Conservation (phyloP, 2,888 invertebrate genomes). For the Dasypogon diadema region DNA sequence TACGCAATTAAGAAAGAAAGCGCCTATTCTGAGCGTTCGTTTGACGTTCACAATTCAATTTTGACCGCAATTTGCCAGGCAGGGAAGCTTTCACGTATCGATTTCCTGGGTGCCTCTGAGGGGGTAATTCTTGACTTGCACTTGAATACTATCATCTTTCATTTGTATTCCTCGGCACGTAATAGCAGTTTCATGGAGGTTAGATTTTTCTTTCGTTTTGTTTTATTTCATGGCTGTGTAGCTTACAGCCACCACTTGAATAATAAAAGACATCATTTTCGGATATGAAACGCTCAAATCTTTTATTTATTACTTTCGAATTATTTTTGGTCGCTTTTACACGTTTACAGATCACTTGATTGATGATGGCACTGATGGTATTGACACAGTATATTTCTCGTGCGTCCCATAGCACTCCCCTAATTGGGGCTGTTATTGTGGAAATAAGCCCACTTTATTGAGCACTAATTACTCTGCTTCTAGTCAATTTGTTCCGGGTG, state of each 20-base stretch:
- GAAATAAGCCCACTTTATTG: no score
- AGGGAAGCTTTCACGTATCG: not conserved
- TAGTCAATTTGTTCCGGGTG: not conserved
- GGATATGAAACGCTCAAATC: not conserved
- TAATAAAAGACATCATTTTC: constrained; percentile 12
- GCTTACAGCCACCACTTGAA: constrained; percentile 20
- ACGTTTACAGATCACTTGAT: no score
- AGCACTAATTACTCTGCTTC: not conserved
- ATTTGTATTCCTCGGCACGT: constrained; percentile 29
- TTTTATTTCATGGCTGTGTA: constrained; percentile 11
- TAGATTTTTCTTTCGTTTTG: no score
- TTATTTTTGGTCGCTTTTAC: not conserved
- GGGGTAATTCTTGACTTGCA: not conserved
- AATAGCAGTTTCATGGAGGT: constrained; percentile 16
- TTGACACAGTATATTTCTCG: no score
- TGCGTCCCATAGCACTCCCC: no score
- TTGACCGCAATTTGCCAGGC: not conserved
- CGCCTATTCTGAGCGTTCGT: no score
- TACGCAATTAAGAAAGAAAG: no score
- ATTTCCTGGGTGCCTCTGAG: not conserved
- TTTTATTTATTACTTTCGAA: not conserved
- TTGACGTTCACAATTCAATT: not conserved
- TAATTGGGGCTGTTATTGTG: no score
- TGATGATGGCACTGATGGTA: no score
- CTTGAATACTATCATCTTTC: not conserved